Conservation (phyloP, 37 sponge, comb jelly and placozoan genomes). For the Crambe crambe region DNA sequence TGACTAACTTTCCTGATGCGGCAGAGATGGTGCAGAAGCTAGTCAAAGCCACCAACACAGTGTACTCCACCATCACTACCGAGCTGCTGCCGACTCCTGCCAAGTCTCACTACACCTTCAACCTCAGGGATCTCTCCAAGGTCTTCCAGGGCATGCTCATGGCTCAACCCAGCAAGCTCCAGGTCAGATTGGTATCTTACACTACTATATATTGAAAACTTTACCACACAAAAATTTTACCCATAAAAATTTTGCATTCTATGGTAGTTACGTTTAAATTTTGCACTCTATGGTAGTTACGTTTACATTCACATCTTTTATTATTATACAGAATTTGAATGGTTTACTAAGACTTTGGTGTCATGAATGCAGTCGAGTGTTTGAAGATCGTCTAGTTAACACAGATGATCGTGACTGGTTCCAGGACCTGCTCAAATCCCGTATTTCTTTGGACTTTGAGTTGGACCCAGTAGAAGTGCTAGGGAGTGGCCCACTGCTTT, state of each 20-base stretch:
- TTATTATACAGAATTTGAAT: slow-evolving; percentile 5
- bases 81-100: slow-evolving; percentile 98
- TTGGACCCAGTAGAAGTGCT: slow-evolving; percentile 61
- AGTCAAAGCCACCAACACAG: slow-evolving; percentile 73
- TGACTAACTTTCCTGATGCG: slow-evolving; percentile 57
- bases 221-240: neutral
- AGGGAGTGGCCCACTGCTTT: slow-evolving; percentile 62
- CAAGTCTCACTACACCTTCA: slow-evolving; percentile 99
- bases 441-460: slow-evolving; percentile 63
- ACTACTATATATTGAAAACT: neutral
- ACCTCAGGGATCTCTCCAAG: slow-evolving; percentile 97
- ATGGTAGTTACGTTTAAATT: too few relatives aligned
- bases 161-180: slow-evolving; percentile 41
- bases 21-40: slow-evolving; percentile 46
- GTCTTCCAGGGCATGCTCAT: slow-evolving; percentile 96
- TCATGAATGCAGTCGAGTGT: slow-evolving; percentile 95
- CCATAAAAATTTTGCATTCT: too few relatives aligned
- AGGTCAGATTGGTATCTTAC: slow-evolving; percentile 21
- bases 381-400: slow-evolving; percentile 95
- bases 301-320: neutral
- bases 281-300: too few relatives aligned
- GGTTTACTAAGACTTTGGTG: slow-evolving; percentile 85
- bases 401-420: slow-evolving; percentile 95
- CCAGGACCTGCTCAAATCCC: slow-evolving; percentile 62
- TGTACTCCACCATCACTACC: slow-evolving; percentile 97